Evolutionary conservation across 2,113 vertebrate species (phyloP).

Genomic region (Anarrhichthys ocellatus): DNA sequence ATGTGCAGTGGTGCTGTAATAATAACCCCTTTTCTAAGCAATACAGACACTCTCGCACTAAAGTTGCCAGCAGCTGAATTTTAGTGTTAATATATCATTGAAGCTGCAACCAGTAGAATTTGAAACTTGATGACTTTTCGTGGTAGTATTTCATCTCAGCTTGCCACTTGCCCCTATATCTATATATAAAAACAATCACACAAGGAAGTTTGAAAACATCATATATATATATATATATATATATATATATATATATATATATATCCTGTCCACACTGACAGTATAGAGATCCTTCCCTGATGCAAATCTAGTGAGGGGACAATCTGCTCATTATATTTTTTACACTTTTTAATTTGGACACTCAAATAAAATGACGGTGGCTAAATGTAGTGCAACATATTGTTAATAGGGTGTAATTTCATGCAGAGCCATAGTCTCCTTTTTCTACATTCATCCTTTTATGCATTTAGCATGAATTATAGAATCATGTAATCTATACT

Average conservation of each 20-base stretch:
- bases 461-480: neutral
- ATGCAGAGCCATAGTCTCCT: neutral
- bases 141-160: neutral
- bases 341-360: too few species aligned
- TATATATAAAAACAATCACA: too few species aligned
- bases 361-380: too few species aligned
- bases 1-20: constrained; percentile 6
- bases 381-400: too few species aligned
- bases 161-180: too few species aligned
- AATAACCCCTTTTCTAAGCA: constrained; percentile 12
- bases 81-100: neutral
- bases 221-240: too few species aligned
- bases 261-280: neutral
- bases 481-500: neutral
- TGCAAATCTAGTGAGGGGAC: neutral
- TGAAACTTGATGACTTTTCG: constrained; percentile 10
- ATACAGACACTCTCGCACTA: constrained; percentile 6
- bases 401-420: neutral
- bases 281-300: neutral
- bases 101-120: neutral
- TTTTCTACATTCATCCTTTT: neutral
- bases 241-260: neutral
- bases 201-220: too few species aligned
- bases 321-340: neutral
- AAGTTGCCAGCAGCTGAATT: neutral